Evolutionary conservation across 2,888 invertebrate species (phyloP), one percentile per base, ranked within the genome.

Genomic region (Lapara coniferarum): DNA sequence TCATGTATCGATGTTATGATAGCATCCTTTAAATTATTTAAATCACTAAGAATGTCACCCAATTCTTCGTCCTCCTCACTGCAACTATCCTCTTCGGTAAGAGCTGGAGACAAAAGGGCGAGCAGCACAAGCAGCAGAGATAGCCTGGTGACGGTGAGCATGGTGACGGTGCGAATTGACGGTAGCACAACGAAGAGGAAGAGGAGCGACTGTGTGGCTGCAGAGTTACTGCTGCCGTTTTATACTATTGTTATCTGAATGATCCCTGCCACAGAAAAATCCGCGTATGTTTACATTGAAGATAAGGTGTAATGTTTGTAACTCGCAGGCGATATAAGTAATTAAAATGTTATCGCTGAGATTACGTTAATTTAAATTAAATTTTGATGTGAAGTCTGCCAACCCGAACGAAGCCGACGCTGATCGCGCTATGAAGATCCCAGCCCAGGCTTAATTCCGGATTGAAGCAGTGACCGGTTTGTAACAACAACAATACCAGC

Each of bases 51-150:
- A 37, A 37, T 37, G 5, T 37, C 37, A 37, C 3, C 5, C 8
- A 37, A 37, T 7, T 63, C 12, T n/a, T 46, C 44, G 58, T 59
- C 58, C n/a, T n/a, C 10, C 10, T 59, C 58, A 7, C 25, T 25
- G 12, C 12, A 25, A 19, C 19, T 37, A 2, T 52, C 52, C 4
- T 55, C 46, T 13, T 16, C 46, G 16, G 44, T 19, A 12, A 12
- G n/a, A 10, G 63, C 7, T 10, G 49, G 19, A 46, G 63, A 10
- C 63, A 63, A 49, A 19, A 49, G 46, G 19, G 63, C 63, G 63
- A 63, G 46, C 19, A 63, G 49, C 67, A 53, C 16, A 2, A 68
- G 44, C 69, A 72, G 68, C 59, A 68, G 59, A 59, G 51, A 67
- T 13, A 57, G 67, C 56, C 70, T 57, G 25, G 55, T 70, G 52